Percentiles rank a stretch among this genome's conserved stretches.
Evolutionary conservation across 2,797 vertebrate species (phyloP).

Genomic region (Pteronotus mesoamericanus): DNA sequence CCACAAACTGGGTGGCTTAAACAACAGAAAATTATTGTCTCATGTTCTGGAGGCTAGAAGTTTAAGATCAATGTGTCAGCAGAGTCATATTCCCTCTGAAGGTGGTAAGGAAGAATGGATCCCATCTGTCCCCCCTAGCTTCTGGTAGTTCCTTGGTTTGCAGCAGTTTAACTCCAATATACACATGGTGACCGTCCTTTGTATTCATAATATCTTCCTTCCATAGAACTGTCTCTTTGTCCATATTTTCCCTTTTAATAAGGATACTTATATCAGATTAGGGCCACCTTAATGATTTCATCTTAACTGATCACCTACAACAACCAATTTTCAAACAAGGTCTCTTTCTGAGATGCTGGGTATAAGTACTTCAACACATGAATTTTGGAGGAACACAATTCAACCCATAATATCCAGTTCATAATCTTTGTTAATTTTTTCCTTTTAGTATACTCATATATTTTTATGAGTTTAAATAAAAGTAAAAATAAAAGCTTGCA

Average conservation of each 20-base stretch:
- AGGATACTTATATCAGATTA: background rate
- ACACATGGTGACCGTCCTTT: background rate
- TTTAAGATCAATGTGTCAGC: background rate
- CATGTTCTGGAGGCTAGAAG: background rate
- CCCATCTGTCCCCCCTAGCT: accelerated
- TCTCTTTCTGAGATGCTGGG: background rate
- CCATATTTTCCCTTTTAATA: background rate
- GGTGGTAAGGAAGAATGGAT: background rate
- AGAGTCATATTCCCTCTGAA: background rate
- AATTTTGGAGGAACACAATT: background rate
- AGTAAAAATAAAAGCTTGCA: background rate
- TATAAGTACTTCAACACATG: background rate
- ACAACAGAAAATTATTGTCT: background rate
- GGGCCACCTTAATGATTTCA: background rate
- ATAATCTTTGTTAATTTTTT: background rate
- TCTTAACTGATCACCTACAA: background rate
- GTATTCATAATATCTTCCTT: background rate
- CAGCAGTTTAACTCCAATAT: background rate
- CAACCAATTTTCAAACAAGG: background rate
- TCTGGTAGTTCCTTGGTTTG: background rate
- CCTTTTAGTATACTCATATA: background rate
- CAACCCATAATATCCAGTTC: background rate
- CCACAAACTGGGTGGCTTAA: background rate
- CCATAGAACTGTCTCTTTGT: background rate
- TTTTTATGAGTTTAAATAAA: background rate